Evolutionary conservation across 2,888 invertebrate species (phyloP).

Genomic region (Bruchidius siliquastri): DNA sequence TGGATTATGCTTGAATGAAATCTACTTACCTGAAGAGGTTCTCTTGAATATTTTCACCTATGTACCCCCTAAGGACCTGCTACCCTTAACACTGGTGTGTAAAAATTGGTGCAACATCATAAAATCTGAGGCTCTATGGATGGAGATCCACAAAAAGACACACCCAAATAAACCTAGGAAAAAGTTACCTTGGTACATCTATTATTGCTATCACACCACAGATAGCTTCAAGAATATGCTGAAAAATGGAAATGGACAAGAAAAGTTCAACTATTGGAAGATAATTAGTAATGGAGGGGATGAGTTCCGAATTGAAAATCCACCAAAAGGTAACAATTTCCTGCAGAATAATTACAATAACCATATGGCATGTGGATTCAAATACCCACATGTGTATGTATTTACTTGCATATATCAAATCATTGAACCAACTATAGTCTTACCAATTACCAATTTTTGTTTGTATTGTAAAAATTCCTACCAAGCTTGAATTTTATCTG

Average conservation of each 20-base stretch:
- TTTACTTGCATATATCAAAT: too few species aligned
- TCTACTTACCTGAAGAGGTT: slow-evolving; percentile 50
- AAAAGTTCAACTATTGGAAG: slow-evolving; percentile 45
- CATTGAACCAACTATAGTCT: too few species aligned
- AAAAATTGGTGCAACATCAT: slow-evolving; percentile 50
- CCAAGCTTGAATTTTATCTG: too few species aligned
- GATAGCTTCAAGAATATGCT: slow-evolving; percentile 50
- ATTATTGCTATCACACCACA: slow-evolving; percentile 44
- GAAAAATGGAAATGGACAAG: slow-evolving; percentile 51
- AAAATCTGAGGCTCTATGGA: slow-evolving; percentile 39
- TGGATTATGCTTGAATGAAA: slow-evolving; percentile 40
- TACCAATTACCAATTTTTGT: too few species aligned
- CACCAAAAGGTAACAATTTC: slow-evolving; percentile 34
- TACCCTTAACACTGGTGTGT: slow-evolving; percentile 50
- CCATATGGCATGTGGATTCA: too few species aligned
- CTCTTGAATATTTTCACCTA: slow-evolving; percentile 46
- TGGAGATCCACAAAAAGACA: slow-evolving; percentile 26
- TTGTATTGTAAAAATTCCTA: too few species aligned
- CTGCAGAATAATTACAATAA: too few species aligned
- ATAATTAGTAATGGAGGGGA: slow-evolving; percentile 45
- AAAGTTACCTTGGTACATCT: slow-evolving; percentile 41
- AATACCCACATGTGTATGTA: too few species aligned
- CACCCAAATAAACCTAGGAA: slow-evolving; percentile 12
- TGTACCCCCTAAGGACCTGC: slow-evolving; percentile 42
- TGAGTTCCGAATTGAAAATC: slow-evolving; percentile 49